Evolutionary conservation across 2,113 vertebrate species (phyloP).

Genomic region (Cochlearius cochlearius): DNA sequence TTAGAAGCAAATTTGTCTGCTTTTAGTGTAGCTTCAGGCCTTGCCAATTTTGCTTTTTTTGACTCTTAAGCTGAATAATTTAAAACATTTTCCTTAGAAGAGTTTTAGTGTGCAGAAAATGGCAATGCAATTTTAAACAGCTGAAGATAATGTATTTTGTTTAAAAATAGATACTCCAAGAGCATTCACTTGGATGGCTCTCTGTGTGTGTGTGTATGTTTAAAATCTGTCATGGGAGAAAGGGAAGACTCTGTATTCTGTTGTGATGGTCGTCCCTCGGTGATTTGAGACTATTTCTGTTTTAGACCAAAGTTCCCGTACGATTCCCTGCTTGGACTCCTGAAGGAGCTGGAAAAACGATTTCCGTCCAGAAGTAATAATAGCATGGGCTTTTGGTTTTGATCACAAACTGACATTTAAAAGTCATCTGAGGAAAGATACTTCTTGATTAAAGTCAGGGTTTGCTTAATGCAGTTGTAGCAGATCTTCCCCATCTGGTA

Average conservation of each 20-base stretch:
- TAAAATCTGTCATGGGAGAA: not conserved
- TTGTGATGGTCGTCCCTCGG: not conserved
- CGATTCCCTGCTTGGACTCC: not conserved
- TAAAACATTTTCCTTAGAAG: not conserved
- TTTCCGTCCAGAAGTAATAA: conserved; percentile 46
- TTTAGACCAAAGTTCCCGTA: not conserved
- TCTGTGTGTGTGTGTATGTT: not conserved
- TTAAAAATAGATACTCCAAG: not conserved
- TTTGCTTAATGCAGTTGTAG: not conserved
- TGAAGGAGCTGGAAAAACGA: conserved; percentile 43
- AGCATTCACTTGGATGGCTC: not conserved
- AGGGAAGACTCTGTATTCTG: not conserved
- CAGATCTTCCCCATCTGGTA: conserved; percentile 12
- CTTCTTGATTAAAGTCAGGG: conserved; percentile 8
- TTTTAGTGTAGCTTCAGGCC: not conserved
- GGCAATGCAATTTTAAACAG: not conserved
- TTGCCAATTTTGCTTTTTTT: not conserved
- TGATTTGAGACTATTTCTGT: not conserved
- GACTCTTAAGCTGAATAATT: not conserved
- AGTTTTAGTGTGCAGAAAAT: not conserved
- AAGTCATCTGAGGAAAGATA: conserved; percentile 47
- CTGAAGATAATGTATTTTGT: not conserved
- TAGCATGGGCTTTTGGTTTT: conserved; percentile 31
- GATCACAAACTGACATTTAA: conserved; percentile 30
- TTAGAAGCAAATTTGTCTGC: not conserved